phyloP scores from a whole-genome alignment of 2,888 invertebrate species.

The Lycaena phlaeas region DNA sequence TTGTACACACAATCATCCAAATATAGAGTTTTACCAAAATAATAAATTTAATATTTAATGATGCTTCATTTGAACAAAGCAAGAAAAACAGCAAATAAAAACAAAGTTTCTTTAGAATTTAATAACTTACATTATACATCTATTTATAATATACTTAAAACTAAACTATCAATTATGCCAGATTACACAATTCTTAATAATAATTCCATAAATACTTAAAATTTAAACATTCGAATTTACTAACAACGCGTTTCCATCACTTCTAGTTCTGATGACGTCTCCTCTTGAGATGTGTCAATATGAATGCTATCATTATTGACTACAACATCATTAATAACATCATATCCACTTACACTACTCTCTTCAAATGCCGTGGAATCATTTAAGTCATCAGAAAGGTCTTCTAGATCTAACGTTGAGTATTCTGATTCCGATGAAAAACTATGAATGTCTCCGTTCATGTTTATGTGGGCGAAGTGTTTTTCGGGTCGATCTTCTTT shows the following conservation, averaged over 20 bases:
- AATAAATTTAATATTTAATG: no score
- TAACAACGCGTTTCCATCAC: conserved; percentile 47
- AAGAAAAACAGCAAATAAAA: no score
- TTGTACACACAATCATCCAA: no score
- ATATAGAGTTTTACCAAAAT: no score
- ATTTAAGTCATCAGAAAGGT: conserved; percentile 19
- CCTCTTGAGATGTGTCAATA: conserved; percentile 16
- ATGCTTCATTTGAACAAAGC: no score
- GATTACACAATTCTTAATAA: not conserved
- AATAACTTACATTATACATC: no score
- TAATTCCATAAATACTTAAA: conserved; percentile 11
- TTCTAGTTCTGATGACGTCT: conserved; percentile 33
- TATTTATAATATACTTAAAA: no score
- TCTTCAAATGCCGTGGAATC: conserved; percentile 9
- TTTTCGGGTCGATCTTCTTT: conserved; percentile 27
- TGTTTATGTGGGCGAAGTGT: not conserved
- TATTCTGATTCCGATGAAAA: conserved; percentile 25
- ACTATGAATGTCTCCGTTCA: conserved; percentile 14
- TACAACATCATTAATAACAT: conserved; percentile 11
- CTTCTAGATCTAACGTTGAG: conserved; percentile 28
- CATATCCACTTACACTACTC: conserved; percentile 10
- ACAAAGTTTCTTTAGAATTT: no score
- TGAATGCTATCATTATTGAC: conserved; percentile 18
- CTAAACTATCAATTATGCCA: no score
- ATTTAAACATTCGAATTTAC: conserved; percentile 14